Evolutionary conservation across 37 sponge, comb jelly and placozoan genomes (phyloP).

Genomic region (Petrosia ficiformis): DNA sequence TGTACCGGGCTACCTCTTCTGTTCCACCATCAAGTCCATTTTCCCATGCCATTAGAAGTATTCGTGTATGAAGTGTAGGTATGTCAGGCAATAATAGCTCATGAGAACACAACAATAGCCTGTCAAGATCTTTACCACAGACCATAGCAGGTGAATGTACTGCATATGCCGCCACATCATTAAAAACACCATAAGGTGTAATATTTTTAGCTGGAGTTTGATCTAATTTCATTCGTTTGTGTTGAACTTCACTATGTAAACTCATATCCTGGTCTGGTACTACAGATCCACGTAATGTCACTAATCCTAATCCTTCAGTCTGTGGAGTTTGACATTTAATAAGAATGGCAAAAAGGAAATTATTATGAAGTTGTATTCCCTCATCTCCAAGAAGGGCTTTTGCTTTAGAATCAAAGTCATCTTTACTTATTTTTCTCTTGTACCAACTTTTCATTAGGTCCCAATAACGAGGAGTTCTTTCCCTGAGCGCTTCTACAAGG

Average conservation of each 20-base stretch:
- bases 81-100: slow-evolving; percentile 70
- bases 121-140: slow-evolving; percentile 43
- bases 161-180: too few relatives aligned
- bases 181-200: slow-evolving; percentile 5
- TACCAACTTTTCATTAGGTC: slow-evolving; percentile 79
- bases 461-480: slow-evolving; percentile 55
- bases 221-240: background rate
- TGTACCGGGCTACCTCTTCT: slow-evolving; percentile 46
- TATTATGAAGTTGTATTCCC: slow-evolving; percentile 81
- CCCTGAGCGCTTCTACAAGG: slow-evolving; percentile 42
- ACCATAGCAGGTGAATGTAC: slow-evolving; percentile 4
- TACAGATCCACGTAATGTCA: background rate
- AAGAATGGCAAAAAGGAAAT: slow-evolving; percentile 84
- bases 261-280: background rate
- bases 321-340: slow-evolving; percentile 74
- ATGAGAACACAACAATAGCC: slow-evolving; percentile 54
- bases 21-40: slow-evolving; percentile 64
- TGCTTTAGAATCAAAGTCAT: slow-evolving; percentile 76
- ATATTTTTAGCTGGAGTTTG: background rate
- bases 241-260: background rate
- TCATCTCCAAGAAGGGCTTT: slow-evolving; percentile 55
- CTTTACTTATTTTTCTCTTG: slow-evolving; percentile 77
- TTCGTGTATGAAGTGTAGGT: slow-evolving; percentile 59
- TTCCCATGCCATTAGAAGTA: slow-evolving; percentile 85
- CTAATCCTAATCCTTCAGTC: background rate